Base-by-base conservation (phyloP, 2,113 vertebrate species). In the Cranoglanis bouderius region DNA sequence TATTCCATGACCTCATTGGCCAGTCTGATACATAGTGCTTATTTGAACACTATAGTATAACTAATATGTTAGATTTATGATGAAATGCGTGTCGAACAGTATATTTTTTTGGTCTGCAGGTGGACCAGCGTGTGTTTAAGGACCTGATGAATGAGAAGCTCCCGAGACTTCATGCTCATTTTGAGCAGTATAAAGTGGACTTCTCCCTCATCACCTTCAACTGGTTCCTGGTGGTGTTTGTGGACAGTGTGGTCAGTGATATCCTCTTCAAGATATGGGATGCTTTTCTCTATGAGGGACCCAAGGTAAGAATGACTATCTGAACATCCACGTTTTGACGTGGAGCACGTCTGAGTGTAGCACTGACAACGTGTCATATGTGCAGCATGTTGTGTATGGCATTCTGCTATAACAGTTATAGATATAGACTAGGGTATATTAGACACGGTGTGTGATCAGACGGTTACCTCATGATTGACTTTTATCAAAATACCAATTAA, bases 211-310 rank as follows among this genome's bases (percentile, higher is more conserved):
- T 99, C 94, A 99, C 98, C 14, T 99, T 99, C 94, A 99, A 99
- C 96, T 99, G 98, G 98, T 99, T 99, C 90, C 96, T 99, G 63
- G 98, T 99, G 90, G 95, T 98, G 67, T 99, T 99, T 91, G 98
- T 99, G 93, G 98, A 99, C 95, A 99, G 98, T 0, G 97, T 99
- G 55, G 97, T 98, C 89, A 98, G 98, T 16, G 98, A 99, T 92
- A 95, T 99, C 90, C 97, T 99, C 84, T 99, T 99, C 91, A 98
- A 97, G 92, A 98, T 99, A 92, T 99, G 98, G 98, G 98, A 99
- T 80, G 95, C 98, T 16, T 99, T 99, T 92, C 95, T 99, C 0
- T 99, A 97, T 9, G 98, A 99, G 93, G 98, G 98, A 77, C 97
- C 98, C 53, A 99, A 99, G 98, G 98, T 99, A 92, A 91, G 90